Evolutionary conservation across 2,888 invertebrate genomes (phyloP), one percentile per base, ranked within the genome.

Genomic region (Willowsia nigromaculata): DNA sequence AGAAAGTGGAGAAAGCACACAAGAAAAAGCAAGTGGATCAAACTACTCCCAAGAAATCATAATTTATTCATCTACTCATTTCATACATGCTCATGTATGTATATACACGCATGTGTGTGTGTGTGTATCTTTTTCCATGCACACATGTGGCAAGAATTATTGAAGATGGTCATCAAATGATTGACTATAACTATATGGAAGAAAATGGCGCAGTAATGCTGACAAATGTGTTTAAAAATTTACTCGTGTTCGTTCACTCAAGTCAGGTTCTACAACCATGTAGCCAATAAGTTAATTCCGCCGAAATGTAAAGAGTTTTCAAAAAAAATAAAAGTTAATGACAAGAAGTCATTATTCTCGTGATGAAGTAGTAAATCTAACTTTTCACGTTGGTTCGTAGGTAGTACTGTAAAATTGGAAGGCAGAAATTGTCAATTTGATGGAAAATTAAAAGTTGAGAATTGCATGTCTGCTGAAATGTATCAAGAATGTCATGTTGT

Each of bases 11-110:
- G 25, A 22, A 74, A 85, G 40, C 47, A 43, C 11, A 7, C n/a
- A 85, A 74, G 43, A 18, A 11, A 50, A 71, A 71, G 56, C 33
- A 78, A 76, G 43, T 47, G 43, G 65, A 76, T 74, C 78, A 86
- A 62, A 37, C 74, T 27, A 71, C 71, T 15, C 27, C 27, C 59
- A 84, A 71, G 56, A 68, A 83, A 62, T 37, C 13, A 84, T 84
- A 84, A 84, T 71, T 84, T 84, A 68, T 84, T 84, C 84, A 84
- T 84, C 37, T 25, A 84, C n/a, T 40, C 47, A 43, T 82, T 82
- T 50, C 82, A 9, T 82, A 50, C 65, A 56, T 76, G 50, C 76
- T 5, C 74, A 56, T 56, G 53, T 27, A 56, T 27, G 65, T 18
- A 37, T 9, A 18, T 56, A n/a, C n/a, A 53, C 50, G 15, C 9